Conservation (phyloP, 2,113 vertebrate genomes). For the Trogon melanurus region DNA sequence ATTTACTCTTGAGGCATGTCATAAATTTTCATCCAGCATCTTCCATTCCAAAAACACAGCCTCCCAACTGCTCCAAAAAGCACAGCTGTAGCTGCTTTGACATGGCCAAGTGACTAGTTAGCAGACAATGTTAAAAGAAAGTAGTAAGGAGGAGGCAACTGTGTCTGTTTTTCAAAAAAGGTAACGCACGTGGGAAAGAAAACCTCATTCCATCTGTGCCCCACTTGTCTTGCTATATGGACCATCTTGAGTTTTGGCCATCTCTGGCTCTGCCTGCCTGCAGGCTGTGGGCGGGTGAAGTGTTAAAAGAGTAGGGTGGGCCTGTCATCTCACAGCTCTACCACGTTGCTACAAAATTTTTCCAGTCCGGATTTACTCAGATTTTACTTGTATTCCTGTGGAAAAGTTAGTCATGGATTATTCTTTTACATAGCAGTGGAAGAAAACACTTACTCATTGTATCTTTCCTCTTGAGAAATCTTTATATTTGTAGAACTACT, state of each 20-base stretch:
- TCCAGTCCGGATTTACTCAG: neutral
- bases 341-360: neutral
- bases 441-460: constrained; percentile 4
- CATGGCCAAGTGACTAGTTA: neutral
- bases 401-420: constrained; percentile 14
- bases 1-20: neutral
- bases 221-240: neutral
- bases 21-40: neutral
- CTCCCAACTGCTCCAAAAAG: neutral
- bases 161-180: constrained; percentile 5
- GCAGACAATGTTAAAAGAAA: neutral
- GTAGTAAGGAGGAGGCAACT: neutral
- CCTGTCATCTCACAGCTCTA: constrained; percentile 13
- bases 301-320: constrained; percentile 19
- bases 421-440: neutral
- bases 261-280: neutral
- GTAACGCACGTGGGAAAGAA: neutral
- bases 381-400: neutral
- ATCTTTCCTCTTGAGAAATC: neutral
- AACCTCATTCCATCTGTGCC: constrained; percentile 42
- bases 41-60: neutral
- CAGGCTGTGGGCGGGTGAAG: neutral
- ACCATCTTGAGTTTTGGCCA: constrained; percentile 37
- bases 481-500: neutral
- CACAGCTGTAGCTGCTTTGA: neutral